Evolutionary conservation across 1,140 invertebrate species (phyloP).

Genomic region (Mylabris phalerata): DNA sequence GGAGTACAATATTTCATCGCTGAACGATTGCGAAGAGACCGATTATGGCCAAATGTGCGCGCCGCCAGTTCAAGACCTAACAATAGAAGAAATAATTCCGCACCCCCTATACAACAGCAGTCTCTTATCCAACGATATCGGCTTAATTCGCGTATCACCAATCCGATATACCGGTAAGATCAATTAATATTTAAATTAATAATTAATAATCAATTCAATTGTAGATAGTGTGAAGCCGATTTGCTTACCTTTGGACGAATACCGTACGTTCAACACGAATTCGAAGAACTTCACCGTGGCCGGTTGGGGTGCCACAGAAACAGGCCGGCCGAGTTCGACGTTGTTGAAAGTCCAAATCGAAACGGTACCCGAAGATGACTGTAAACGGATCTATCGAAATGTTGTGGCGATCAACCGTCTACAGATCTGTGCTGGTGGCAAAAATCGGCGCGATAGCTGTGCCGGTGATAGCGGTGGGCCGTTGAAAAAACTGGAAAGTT

Average conservation of each 20-base stretch:
- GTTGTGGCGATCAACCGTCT: constrained; percentile 33
- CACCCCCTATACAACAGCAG: constrained; percentile 49
- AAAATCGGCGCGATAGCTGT: constrained; percentile 43
- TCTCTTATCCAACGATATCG: constrained; percentile 54
- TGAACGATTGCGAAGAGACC: constrained; percentile 52
- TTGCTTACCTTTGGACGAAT: constrained; percentile 48
- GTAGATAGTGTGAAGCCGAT: constrained; percentile 47
- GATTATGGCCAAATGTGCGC: constrained; percentile 46
- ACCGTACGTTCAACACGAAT: constrained; percentile 30
- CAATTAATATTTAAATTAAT: constrained; percentile 2
- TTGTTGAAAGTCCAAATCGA: constrained; percentile 47
- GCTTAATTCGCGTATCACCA: constrained; percentile 48
- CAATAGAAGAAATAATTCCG: constrained; percentile 46
- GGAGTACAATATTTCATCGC: constrained; percentile 51
- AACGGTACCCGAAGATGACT: constrained; percentile 34
- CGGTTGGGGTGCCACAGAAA: constrained; percentile 55
- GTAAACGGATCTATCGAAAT: constrained; percentile 2
- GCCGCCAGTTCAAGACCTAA: constrained; percentile 52
- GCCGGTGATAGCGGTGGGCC: constrained; percentile 43
- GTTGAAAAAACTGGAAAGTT: constrained; percentile 4
- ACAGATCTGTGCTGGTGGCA: constrained; percentile 57
- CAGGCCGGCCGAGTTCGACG: constrained; percentile 41
- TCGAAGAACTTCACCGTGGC: constrained; percentile 43
- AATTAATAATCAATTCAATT: constrained; percentile 15
- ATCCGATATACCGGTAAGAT: constrained; percentile 9